Base-by-base conservation (phyloP, 2,797 vertebrate species). In the Sarcoramphus papa region DNA sequence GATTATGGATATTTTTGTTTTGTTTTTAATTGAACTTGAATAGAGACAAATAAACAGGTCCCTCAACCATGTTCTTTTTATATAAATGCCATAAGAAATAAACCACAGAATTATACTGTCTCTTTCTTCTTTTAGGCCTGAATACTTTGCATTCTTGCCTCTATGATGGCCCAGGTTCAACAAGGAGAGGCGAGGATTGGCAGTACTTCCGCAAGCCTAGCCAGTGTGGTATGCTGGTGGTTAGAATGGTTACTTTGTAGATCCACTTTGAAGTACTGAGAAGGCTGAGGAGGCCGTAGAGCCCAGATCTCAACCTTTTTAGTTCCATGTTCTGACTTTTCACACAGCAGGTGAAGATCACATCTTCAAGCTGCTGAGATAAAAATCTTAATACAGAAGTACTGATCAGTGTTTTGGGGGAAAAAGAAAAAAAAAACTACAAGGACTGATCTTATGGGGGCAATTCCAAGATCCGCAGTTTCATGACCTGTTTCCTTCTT, bases 381-480 rank as follows among this genome's bases (percentile, higher is more conserved):
- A 50, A 68, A 81, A 84, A 37, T 56, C 40, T 41, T 70, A 37
- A 60, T 62, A 69, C 68, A 67, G 24, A 43, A 84, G 31, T 48
- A 84, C 8, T 43, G 7, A 35, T 67, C 7, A 28, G 5, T 72
- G 37, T 40, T 91, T 67, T 48, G 17, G 20, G 9, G 7, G 2
- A 12, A 25, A 21, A 13, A 3, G 2, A 27, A 24, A 30, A 30
- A 35, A 28, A 45, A 85, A 37, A 7, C 33, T 12, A 50, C 7
- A 54, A 16, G 12, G 14, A 9, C 35, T 0, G 1, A 11, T 82
- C 14, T 76, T 62, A 40, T 0, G 4, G 56, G 85, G 30, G n/a
- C 22, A 65, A 47, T 90, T 83, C 41, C 14, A 63, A 69, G 19
- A 53, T 64, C 65, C 72, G 31, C 19, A 45, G 25, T 64, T 87